These are phyloP conservation scores for Acrossocheilus fasciatus DNA, from an alignment of 2,797 vertebrate species.

Conservation along the genomic window DNA sequence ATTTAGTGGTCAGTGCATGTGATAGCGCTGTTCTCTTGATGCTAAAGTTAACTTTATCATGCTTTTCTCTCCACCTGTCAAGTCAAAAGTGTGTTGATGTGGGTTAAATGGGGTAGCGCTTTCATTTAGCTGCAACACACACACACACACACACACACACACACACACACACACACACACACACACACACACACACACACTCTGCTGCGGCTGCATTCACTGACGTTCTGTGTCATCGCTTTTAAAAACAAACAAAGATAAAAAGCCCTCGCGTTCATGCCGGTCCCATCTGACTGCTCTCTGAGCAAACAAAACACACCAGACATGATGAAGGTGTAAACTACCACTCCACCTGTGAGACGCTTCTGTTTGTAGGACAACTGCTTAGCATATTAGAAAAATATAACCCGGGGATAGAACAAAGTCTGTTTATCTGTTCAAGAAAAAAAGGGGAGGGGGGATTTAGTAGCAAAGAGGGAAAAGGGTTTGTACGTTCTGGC, in stretches of 20 bases:
- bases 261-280: conserved; percentile 7
- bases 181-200: conserved; percentile 4
- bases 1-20: not conserved
- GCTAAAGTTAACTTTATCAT: conserved; percentile 11
- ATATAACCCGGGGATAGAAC: conserved; percentile 41
- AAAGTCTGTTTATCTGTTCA: conserved; percentile 48
- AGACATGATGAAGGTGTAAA: conserved; percentile 53
- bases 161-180: not conserved
- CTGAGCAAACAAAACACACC: conserved; percentile 40
- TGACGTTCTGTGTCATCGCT: conserved; percentile 35
- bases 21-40: not conserved
- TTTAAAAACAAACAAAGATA: conserved; percentile 52
- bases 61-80: not conserved
- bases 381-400: conserved; percentile 55
- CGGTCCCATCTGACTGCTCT: conserved; percentile 48
- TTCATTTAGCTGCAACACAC: conserved; percentile 25
- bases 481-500: conserved; percentile 29
- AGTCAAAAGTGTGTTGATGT: conserved; percentile 36
- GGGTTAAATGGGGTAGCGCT: conserved; percentile 2
- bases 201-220: conserved; percentile 5
- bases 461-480: conserved; percentile 16
- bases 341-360: conserved; percentile 46
- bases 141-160: not conserved
- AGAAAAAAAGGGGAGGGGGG: not conserved
- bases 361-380: conserved; percentile 57